A percentile compares a stretch with the other conserved stretches of the same genome.
Evolutionary conservation across 2,888 invertebrate genomes (phyloP).

Genomic region (Melangyna quadrimaculata): DNA sequence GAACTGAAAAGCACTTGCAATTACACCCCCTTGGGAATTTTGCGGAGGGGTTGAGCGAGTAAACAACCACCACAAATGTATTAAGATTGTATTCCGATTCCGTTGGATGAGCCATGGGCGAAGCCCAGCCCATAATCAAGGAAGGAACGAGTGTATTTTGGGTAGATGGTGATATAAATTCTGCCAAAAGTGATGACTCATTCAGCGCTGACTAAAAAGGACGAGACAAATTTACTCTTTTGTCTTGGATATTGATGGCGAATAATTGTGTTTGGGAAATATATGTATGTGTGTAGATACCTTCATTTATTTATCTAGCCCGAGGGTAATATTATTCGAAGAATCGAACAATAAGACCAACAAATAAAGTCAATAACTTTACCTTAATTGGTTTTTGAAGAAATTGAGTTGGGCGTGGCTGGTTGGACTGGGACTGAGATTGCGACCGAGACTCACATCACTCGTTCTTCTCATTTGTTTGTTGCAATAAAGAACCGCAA

Average conservation of each 20-base stretch:
- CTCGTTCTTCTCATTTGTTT: neutral
- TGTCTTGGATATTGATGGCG: neutral
- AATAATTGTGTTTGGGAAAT: neutral
- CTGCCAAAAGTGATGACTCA: slow-evolving; percentile 13
- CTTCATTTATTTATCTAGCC: neutral
- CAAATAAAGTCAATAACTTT: slow-evolving; percentile 33
- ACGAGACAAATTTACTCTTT: slow-evolving; percentile 2
- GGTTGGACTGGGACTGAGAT: neutral
- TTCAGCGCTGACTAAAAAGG: slow-evolving; percentile 1
- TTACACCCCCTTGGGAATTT: slow-evolving; percentile 9
- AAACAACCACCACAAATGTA: neutral
- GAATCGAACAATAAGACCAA: neutral
- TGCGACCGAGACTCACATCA: too few relatives aligned
- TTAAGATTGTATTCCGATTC: slow-evolving; percentile 1
- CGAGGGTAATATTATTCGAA: slow-evolving; percentile 5
- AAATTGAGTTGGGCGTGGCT: neutral
- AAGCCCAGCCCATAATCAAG: neutral
- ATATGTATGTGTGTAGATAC: neutral
- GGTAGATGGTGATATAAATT: neutral
- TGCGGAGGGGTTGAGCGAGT: neutral
- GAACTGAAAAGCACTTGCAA: slow-evolving; percentile 37
- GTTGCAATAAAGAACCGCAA: neutral
- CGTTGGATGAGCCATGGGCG: neutral
- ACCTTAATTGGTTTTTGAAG: slow-evolving; percentile 20
- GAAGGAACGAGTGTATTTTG: neutral